These are phyloP conservation scores for Astropecten irregularis DNA, from an alignment of 53 echinoderm and acorn worm species.

Conservation along the genomic window DNA sequence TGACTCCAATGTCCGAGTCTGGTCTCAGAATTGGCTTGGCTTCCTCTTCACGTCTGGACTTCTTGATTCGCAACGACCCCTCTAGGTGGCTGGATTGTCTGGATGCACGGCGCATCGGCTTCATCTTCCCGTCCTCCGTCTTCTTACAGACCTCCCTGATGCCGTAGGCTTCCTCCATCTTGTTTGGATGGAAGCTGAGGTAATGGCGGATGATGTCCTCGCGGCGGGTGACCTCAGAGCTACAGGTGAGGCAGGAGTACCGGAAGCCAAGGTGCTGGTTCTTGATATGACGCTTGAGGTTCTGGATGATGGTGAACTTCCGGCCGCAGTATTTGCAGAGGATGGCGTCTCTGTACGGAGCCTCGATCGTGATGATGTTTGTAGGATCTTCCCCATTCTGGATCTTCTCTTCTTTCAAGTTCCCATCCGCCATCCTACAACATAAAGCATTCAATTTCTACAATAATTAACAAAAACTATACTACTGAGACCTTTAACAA, in stretches of 20 bases:
- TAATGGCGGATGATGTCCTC: constrained; percentile 17
- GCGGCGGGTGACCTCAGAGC: not conserved
- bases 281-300: constrained; percentile 12
- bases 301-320: constrained; percentile 1
- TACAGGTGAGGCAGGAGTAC: constrained; percentile 1
- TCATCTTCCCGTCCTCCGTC: not conserved
- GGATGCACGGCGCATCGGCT: not conserved
- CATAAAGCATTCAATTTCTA: not conserved
- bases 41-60: not conserved
- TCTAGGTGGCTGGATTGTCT: not conserved
- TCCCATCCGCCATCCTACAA: not conserved
- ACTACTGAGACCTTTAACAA: no score
- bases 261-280: constrained; percentile 14
- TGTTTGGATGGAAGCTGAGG: not conserved
- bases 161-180: not conserved
- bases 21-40: no score
- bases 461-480: no score
- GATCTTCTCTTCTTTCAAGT: not conserved
- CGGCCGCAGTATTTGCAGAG: not conserved
- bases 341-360: not conserved
- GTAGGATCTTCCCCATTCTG: not conserved
- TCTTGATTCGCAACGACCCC: not conserved
- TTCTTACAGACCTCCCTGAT: not conserved
- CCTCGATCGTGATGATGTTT: not conserved
- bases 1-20: no score